Conservation (phyloP, 2,888 invertebrate species). For the Sinodicranocentrus sp. region DNA sequence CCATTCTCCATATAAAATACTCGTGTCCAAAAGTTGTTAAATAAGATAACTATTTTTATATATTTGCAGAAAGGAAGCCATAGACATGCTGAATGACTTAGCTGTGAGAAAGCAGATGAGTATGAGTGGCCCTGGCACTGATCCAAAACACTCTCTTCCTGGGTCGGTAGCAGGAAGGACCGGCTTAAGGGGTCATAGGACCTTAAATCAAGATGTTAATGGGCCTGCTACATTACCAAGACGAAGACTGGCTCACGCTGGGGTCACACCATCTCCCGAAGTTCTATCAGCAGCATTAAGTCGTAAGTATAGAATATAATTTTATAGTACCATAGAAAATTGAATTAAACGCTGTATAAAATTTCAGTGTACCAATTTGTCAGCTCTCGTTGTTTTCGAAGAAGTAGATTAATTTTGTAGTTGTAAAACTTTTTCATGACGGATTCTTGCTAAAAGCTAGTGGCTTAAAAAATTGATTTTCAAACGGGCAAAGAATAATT, state of each 20-base stretch:
- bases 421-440: no score
- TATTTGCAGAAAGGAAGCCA: conserved; percentile 84
- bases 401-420: no score
- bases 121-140: conserved; percentile 80
- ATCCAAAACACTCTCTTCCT: conserved; percentile 72
- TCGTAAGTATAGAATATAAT: no score
- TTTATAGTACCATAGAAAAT: no score
- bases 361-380: no score
- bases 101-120: conserved; percentile 87
- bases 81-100: conserved; percentile 90
- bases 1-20: no score
- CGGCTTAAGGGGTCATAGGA: conserved; percentile 63
- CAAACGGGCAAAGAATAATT: no score
- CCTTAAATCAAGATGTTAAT: conserved; percentile 68
- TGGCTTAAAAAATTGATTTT: no score
- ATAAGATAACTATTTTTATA: not conserved
- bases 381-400: no score
- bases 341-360: no score
- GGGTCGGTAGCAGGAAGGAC: conserved; percentile 71
- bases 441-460: no score
- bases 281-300: conserved; percentile 77
- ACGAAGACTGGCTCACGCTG: conserved; percentile 68
- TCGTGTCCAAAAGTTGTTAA: not conserved
- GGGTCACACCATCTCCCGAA: conserved; percentile 76
- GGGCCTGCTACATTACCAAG: conserved; percentile 75